A percentile compares a stretch with the other conserved stretches of the same genome.
Evolutionary conservation across 2,113 vertebrate species (phyloP).

Genomic region (Tapirus terrestris): DNA sequence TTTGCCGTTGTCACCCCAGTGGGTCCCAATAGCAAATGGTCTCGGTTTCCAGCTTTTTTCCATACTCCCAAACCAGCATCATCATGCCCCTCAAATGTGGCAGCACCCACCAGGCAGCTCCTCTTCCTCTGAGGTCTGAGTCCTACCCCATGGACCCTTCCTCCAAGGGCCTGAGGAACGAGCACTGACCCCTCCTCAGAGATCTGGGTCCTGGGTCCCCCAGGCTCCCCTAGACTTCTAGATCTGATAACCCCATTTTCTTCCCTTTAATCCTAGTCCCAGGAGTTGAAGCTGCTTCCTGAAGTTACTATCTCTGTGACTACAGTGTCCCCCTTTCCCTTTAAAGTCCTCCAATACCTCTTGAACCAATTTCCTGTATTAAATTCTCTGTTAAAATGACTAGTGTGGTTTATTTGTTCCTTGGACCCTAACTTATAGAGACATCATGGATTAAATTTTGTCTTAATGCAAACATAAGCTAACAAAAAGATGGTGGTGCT

Average conservation of each 20-base stretch:
- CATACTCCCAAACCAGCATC: not conserved
- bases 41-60: not conserved
- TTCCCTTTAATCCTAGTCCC: not conserved
- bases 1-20: not conserved
- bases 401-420: constrained; percentile 7
- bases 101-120: not conserved
- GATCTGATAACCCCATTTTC: not conserved
- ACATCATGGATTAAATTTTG: not conserved
- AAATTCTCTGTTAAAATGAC: constrained; percentile 16
- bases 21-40: not conserved
- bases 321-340: not conserved
- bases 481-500: not conserved
- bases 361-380: constrained; percentile 5
- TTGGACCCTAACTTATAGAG: not conserved
- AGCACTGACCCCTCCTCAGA: not conserved
- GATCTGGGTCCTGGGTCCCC: not conserved
- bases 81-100: not conserved
- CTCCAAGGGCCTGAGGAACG: not conserved
- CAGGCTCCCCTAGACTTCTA: not conserved
- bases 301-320: not conserved
- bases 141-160: not conserved
- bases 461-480: not conserved
- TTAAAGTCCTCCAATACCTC: not conserved
- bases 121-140: not conserved
- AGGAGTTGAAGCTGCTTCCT: not conserved